Percentiles rank a stretch among this genome's conserved stretches.
phyloP scores from a whole-genome alignment of 1,140 invertebrate genomes.

The Drosophila simulans region DNA sequence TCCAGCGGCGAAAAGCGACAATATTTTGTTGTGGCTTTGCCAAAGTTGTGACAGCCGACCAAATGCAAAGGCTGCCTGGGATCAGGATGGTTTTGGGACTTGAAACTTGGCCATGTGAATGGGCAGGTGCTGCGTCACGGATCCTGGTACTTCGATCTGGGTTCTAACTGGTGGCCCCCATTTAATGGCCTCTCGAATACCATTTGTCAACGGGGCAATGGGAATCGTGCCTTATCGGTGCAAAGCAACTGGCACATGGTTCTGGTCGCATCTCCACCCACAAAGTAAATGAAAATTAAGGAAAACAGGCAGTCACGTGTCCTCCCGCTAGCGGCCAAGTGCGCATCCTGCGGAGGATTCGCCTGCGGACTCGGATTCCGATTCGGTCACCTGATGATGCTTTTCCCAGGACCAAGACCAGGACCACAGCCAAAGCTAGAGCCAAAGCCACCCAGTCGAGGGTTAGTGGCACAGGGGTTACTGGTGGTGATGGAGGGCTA shows the following conservation, averaged over 20 bases:
- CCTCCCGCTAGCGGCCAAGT: conserved; percentile 33
- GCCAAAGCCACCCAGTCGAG: conserved; percentile 25
- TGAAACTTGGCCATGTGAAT: conserved; percentile 1
- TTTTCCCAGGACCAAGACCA: conserved; percentile 52
- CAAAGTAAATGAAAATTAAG: neutral
- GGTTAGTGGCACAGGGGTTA: conserved; percentile 6
- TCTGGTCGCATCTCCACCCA: neutral
- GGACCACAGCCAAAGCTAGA: neutral
- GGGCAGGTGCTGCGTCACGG: conserved; percentile 19
- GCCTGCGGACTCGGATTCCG: conserved; percentile 2
- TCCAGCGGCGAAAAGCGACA: conserved; percentile 46
- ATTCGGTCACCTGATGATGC: conserved; percentile 72
- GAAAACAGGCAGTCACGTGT: conserved; percentile 49
- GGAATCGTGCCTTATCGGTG: conserved; percentile 69
- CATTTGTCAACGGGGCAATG: conserved; percentile 59
- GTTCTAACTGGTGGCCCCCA: neutral
- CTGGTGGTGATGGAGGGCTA: conserved; percentile 1
- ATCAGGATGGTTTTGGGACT: neutral
- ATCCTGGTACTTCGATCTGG: neutral
- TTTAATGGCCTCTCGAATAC: conserved; percentile 56
- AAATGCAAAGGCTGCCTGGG: conserved; percentile 25
- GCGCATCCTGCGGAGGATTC: conserved; percentile 25
- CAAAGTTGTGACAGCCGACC: conserved; percentile 53
- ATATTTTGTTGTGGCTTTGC: conserved; percentile 19
- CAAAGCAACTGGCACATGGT: conserved; percentile 47